Base-by-base conservation (phyloP, 2,888 invertebrate genomes). In the Aphodius sticticus region DNA sequence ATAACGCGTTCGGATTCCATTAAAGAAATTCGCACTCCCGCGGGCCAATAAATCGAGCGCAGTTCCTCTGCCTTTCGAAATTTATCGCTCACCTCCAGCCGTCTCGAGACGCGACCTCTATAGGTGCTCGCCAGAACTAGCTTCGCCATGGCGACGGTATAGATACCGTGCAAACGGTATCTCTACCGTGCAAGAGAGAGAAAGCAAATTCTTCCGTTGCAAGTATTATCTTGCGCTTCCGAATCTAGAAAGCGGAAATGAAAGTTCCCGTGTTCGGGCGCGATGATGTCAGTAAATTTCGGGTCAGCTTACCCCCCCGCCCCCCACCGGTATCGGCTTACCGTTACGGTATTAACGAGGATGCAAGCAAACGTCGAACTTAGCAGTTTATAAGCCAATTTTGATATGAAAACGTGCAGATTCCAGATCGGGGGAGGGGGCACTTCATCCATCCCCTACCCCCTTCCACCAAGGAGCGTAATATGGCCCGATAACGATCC, bases 1-100 rank as follows among this genome's bases (percentile, higher is more conserved):
- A 53, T 53, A 53, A 53, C 53, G 53, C 53, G 53, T 53, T 53
- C 12, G 36, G 74, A 74, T 74, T 74, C 74, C 74, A 74, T 74
- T 74, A 74, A 74, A 74, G 74, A 37, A 74, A 74, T 74, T 74
- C 74, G 74, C 74, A 74, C 74, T 53, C 74, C 74, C 74, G 35
- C 37, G 74, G 15, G 74, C 74, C 74, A 74, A 74, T 74, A 74
- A 74, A 74, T 74, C 74, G 36, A 35, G 74, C 74, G 37, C 74
- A 53, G 53, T 37, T 74, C 37, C 74, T 74, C 74, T 12, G 74
- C 37, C 74, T 16, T 37, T 15, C 74, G 36, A n/a, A 74, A 74
- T 74, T 74, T 74, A 74, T 74, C 74, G 74, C 53, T 53, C 53
- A 53, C 53, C 53, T 3, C 53, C 53, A 53, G 53, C 53, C 53